Conservation (phyloP, 2,797 vertebrate genomes). For the Rhodeus uyekii region DNA sequence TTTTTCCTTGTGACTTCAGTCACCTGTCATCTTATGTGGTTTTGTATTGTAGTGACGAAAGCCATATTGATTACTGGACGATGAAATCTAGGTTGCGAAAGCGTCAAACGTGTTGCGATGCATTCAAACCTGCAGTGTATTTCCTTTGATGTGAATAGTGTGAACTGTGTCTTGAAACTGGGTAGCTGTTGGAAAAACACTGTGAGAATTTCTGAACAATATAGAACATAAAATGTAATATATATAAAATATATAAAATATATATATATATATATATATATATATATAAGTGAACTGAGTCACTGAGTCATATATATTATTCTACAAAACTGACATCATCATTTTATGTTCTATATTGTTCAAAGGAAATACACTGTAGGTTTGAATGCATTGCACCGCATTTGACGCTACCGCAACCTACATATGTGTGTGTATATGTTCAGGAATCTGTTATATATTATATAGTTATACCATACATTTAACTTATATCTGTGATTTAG, state of each 20-base stretch:
- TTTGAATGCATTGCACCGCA: not conserved
- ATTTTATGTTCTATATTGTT: not conserved
- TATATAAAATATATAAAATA: too few relatives aligned
- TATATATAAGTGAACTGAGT: too few relatives aligned
- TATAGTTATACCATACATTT: too few relatives aligned
- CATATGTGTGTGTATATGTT: too few relatives aligned
- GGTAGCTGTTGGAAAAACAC: not conserved
- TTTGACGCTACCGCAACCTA: slow-evolving; percentile 39
- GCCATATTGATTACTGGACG: slow-evolving; percentile 47
- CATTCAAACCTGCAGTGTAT: slow-evolving; percentile 9
- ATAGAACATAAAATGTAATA: not conserved
- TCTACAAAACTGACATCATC: too few relatives aligned
- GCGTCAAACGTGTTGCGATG: not conserved
- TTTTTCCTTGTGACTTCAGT: slow-evolving; percentile 17
- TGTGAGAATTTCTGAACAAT: not conserved
- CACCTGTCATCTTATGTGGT: slow-evolving; percentile 20
- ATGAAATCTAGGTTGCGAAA: slow-evolving; percentile 45
- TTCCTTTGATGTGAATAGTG: slow-evolving; percentile 24
- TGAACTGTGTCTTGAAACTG: slow-evolving; percentile 7
- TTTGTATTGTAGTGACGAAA: slow-evolving; percentile 26
- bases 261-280: too few relatives aligned
- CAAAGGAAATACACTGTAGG: slow-evolving; percentile 32
- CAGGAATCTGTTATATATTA: too few relatives aligned
- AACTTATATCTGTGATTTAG: too few relatives aligned
- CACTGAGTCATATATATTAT: too few relatives aligned